Conservation (phyloP, 1,140 invertebrate species). For the Pseudobourletiella spinata region DNA sequence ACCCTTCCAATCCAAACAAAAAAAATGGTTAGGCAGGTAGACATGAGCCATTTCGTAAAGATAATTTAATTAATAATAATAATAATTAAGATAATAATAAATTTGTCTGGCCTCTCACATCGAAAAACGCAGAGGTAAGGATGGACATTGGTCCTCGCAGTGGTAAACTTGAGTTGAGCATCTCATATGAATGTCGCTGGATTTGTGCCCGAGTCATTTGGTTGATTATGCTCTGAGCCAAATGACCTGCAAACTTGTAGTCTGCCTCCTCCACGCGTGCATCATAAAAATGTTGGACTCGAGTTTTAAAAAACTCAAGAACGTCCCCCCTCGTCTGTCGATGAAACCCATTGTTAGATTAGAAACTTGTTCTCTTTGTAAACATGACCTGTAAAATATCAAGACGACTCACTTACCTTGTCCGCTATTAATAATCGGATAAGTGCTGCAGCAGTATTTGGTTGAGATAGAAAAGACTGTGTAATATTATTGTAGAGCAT, state of each 20-base stretch:
- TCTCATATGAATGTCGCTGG: slow-evolving; percentile 35
- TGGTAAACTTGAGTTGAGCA: slow-evolving; percentile 33
- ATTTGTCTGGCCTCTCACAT: too few species aligned
- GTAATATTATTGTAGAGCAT: slow-evolving; percentile 73
- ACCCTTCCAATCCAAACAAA: slow-evolving; percentile 21
- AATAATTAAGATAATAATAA: too few species aligned
- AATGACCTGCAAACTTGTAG: slow-evolving; percentile 49
- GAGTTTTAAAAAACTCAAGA: slow-evolving; percentile 72
- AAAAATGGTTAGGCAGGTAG: background rate
- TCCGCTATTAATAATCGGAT: slow-evolving; percentile 33
- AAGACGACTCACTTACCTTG: slow-evolving; percentile 22
- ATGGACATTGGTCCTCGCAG: slow-evolving; percentile 31
- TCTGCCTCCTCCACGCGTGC: slow-evolving; percentile 72
- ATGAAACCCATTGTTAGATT: slow-evolving; percentile 13
- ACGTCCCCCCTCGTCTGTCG: slow-evolving; percentile 57
- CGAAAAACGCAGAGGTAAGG: slow-evolving; percentile 33
- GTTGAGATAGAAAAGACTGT: slow-evolving; percentile 47
- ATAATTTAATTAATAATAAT: background rate
- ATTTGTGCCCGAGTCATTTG: slow-evolving; percentile 36
- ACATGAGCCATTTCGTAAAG: background rate
- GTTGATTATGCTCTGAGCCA: slow-evolving; percentile 35
- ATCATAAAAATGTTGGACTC: slow-evolving; percentile 73
- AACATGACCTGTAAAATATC: too few species aligned
- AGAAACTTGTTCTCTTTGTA: slow-evolving; percentile 7
- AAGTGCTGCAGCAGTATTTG: slow-evolving; percentile 34